A percentile compares a stretch with the other conserved stretches of the same genome.
These are phyloP conservation scores for Microctonus brassicae DNA, from an alignment of 2,888 invertebrate species.

Conservation along the genomic window DNA sequence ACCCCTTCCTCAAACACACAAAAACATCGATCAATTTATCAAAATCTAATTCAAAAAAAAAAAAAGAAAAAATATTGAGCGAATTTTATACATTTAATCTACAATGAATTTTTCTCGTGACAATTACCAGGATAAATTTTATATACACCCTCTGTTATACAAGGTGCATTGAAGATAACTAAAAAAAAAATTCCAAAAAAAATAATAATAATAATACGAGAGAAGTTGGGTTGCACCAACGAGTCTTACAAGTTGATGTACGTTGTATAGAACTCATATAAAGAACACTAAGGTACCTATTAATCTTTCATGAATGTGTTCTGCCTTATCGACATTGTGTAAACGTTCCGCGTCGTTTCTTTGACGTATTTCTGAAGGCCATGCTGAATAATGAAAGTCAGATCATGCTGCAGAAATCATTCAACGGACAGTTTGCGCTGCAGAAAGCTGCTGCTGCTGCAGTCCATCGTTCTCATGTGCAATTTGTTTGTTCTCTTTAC, in stretches of 20 bases:
- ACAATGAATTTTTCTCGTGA: background rate
- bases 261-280: background rate
- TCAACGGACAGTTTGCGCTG: background rate
- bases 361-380: slow-evolving; percentile 33
- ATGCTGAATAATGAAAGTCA: slow-evolving; percentile 32
- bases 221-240: background rate
- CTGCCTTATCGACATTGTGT: slow-evolving; percentile 30
- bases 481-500: too few relatives aligned
- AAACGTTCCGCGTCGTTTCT: slow-evolving; percentile 21
- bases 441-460: too few relatives aligned
- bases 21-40: too few relatives aligned
- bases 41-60: too few relatives aligned
- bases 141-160: background rate
- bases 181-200: background rate
- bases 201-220: too few relatives aligned
- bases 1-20: too few relatives aligned
- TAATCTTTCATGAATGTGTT: background rate
- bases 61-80: too few relatives aligned
- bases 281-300: background rate
- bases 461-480: background rate
- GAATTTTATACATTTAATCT: too few relatives aligned
- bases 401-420: slow-evolving; percentile 2
- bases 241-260: background rate
- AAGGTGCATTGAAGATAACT: background rate
- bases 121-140: background rate